phyloP scores from a whole-genome alignment of 2,888 invertebrate genomes.

The Andrena fulva region DNA sequence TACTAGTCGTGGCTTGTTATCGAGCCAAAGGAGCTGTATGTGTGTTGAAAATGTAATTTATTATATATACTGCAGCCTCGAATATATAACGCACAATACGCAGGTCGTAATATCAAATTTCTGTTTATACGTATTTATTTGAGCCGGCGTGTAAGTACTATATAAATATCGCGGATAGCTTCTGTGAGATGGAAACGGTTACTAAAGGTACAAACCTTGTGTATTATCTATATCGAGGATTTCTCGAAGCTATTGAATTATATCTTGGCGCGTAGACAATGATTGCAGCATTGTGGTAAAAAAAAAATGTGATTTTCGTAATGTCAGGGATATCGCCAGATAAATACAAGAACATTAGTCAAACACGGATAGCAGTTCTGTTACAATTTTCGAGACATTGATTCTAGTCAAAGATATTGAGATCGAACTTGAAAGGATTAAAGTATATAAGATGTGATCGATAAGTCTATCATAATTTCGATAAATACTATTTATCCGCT shows the following conservation, averaged over 20 bases:
- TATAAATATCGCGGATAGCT: slow-evolving; percentile 31
- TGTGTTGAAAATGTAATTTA: slow-evolving; percentile 43
- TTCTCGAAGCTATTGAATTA: slow-evolving; percentile 38
- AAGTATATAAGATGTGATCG: slow-evolving; percentile 4
- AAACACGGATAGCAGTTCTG: slow-evolving; percentile 39
- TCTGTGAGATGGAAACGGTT: slow-evolving; percentile 13
- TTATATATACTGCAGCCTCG: slow-evolving; percentile 27
- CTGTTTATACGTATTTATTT: slow-evolving; percentile 38
- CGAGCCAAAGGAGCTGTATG: slow-evolving; percentile 20
- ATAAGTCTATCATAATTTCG: slow-evolving; percentile 7
- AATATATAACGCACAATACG: slow-evolving; percentile 66
- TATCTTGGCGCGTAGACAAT: slow-evolving; percentile 25
- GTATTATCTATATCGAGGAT: slow-evolving; percentile 43
- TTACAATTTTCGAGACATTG: slow-evolving; percentile 23
- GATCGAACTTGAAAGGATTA: slow-evolving; percentile 5
- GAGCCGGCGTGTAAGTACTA: slow-evolving; percentile 16
- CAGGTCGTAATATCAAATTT: slow-evolving; percentile 45
- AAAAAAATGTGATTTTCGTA: slow-evolving; percentile 42
- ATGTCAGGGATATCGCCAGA: slow-evolving; percentile 39
- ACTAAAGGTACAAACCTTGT: slow-evolving; percentile 33
- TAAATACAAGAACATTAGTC: slow-evolving; percentile 26
- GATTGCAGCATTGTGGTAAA: slow-evolving; percentile 37
- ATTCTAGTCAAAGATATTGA: slow-evolving; percentile 23
- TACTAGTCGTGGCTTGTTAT: slow-evolving; percentile 58
- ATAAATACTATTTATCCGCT: slow-evolving; percentile 14